Base-by-base conservation (phyloP, 2,888 invertebrate species). In the Acanthosepion lycidas region DNA sequence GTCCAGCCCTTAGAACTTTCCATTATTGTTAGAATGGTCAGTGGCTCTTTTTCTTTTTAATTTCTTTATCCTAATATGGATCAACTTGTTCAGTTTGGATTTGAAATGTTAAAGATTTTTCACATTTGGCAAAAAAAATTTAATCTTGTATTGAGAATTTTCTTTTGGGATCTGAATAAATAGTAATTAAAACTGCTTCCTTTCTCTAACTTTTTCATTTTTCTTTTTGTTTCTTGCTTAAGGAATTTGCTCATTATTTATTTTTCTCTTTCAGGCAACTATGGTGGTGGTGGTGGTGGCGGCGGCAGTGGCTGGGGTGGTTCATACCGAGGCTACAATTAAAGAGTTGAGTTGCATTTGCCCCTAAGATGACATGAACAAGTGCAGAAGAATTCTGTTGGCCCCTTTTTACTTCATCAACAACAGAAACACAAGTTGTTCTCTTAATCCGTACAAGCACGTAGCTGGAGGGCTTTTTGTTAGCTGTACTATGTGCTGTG, bases 241-340 rank as follows among this genome's bases (percentile, higher is more conserved):
- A 20, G 6, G 20, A 20, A 20, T 5, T 78, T n/a, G 5, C 23
- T 4, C 15, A n/a, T n/a, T 78, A 9, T 33, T n/a, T 78, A n/a
- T n/a, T 33, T 42, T 78, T 78, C 18, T 78, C 0, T 78, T 78
- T 33, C 78, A 78, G 78, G 78, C n/a, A 78, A 78, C 78, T 78
- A 78, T 33, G 78, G 78, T 33, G 28, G 64, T 64, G 78, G 78
- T n/a, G 78, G 78, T 33, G 33, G 78, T 6, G 78, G 78, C 28
- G 78, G 28, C 28, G 78, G 28, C 55, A 55, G 55, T 55, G n/a
- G 78, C n/a, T 78, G 78, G 78, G 78, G 78, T 78, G 78, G 78
- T 78, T 78, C 78, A n/a, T 78, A 78, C n/a, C 78, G 78, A n/a
- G 78, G 78, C 78, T n/a, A 78, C n/a, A n/a, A 78, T 78, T 78